Base-by-base conservation (phyloP, 2,888 invertebrate genomes). In the Digitonthophagus gazella region DNA sequence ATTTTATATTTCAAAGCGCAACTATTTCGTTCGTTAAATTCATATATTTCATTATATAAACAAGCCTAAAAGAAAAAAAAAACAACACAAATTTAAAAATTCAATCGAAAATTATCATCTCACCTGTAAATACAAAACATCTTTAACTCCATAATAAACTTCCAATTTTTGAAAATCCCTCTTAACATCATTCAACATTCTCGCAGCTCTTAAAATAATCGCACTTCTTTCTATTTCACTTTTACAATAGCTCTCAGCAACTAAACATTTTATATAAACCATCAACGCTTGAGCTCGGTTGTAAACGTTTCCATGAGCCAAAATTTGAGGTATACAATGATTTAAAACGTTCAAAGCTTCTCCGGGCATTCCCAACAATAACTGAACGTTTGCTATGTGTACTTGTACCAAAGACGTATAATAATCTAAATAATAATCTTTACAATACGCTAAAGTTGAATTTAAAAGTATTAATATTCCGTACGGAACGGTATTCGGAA, bases 1-100 rank as follows among this genome's bases (percentile, higher is more conserved):
- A 91, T 89, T 71, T 91, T 87, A 78, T 92, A 95, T 83, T 93
- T 91, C 78, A 91, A 89, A 0, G 96, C 91, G 79, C 91, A 92
- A 75, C 91, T 91, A 81, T 96, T 95, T 71, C 95, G 86, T 74
- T 93, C 90, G 0, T 86, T 84, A 11, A 86, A 85, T 77, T 89
- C 86, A 1, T 91, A 90, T 1, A 95, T 84, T 73, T 91, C 90
- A 77, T 96, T 87, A 77, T 91, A 93, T 0, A 93, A 84, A 73
- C 90, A 87, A 0, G 92, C 91, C 86, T 91, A 83, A 75, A 87
- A 86, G 67, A 69, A 18, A 72, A 67, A 69, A 67, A 19, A 58
- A 87, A 86, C 66, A 70, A 65, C 72, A 68, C 68, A 67, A 44
- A 61, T 28, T 19, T 28, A 5, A 11, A 57, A 8, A 57, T 15